phyloP scores from a whole-genome alignment of 2,113 vertebrate genomes.

The Spea bombifrons region DNA sequence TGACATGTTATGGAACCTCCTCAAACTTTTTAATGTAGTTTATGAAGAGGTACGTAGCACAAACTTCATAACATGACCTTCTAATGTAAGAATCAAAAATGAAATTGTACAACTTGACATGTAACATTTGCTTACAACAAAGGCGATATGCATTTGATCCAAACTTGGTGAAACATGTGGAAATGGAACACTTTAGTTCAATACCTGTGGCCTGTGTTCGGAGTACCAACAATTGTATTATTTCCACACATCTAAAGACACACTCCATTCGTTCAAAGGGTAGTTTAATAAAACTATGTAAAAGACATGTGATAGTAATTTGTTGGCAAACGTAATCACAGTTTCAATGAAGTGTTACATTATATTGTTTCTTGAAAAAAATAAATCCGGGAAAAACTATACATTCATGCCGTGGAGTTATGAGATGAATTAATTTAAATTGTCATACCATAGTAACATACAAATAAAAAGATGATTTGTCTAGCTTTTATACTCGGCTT shows the following conservation, averaged over 20 bases:
- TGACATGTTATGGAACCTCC: conserved; percentile 13
- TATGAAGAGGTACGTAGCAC: conserved; percentile 34
- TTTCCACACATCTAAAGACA: conserved; percentile 41
- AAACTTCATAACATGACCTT: conserved; percentile 35
- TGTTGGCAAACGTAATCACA: conserved; percentile 30
- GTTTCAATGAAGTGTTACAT: conserved; percentile 27
- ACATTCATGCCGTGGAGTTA: background rate
- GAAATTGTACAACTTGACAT: conserved; percentile 24
- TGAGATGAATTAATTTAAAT: background rate
- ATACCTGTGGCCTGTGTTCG: conserved; percentile 28
- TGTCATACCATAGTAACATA: too few relatives aligned
- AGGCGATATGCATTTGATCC: conserved; percentile 28
- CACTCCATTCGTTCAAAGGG: conserved; percentile 40
- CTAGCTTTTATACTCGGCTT: too few relatives aligned
- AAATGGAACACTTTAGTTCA: conserved; percentile 44
- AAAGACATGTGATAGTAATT: conserved; percentile 43
- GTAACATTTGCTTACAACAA: conserved; percentile 16
- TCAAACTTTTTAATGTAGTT: conserved; percentile 23
- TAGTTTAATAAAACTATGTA: conserved; percentile 27
- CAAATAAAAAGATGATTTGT: too few relatives aligned
- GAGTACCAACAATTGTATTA: conserved; percentile 34
- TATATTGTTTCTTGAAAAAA: conserved; percentile 1
- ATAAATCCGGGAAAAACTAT: background rate
- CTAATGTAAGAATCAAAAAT: conserved; percentile 31
- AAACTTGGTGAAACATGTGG: conserved; percentile 35